Base-by-base conservation (phyloP, 2,113 vertebrate species). In the Ceyx melanurus region DNA sequence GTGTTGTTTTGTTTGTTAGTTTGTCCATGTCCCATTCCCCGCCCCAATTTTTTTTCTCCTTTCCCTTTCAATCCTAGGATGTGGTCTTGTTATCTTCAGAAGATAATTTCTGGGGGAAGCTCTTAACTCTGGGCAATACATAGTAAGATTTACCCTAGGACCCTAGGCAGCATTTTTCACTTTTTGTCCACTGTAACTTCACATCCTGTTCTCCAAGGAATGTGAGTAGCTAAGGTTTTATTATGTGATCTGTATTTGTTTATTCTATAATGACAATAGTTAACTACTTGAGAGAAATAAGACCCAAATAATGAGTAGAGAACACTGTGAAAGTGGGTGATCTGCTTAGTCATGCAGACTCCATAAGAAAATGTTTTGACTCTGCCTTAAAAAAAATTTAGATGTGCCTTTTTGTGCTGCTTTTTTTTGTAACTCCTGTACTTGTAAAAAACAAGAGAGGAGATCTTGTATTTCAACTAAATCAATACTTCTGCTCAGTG, bases 381-480 rank as follows among this genome's bases (percentile, higher is more conserved):
- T 56, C 19, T 86, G 6, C 35, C 48, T 79, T 64, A 18, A 91
- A 85, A 92, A 82, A 82, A 60, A 78, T 82, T 76, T 86, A 89
- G 51, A 89, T 46, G 42, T 92, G 78, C 62, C 74, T 94, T 91
- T 94, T 56, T 56, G 54, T 56, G 54, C 15, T 17, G 29, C 31
- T 56, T 86, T 29, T 58, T 93, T 19, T 48, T 48, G 15, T 45
- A 45, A 70, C 25, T 73, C 37, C 19, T 56, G 20, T 51, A 31
- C 77, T 91, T 0, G 0, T 31, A 45, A 46, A 67, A 89, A 82
- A 25, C 6, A 50, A 28, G 43, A 87, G 48, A 50, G 50, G 64
- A 89, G 29, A 45, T 76, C 89, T 91, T 87, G 2, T 54, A 50
- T 94, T 96, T 89, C 89, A 92, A 12, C 60, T 85, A 62, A 85